Evolutionary conservation across 2,888 invertebrate genomes (phyloP), one percentile per base, ranked within the genome.

Genomic region (Acronicta alni): DNA sequence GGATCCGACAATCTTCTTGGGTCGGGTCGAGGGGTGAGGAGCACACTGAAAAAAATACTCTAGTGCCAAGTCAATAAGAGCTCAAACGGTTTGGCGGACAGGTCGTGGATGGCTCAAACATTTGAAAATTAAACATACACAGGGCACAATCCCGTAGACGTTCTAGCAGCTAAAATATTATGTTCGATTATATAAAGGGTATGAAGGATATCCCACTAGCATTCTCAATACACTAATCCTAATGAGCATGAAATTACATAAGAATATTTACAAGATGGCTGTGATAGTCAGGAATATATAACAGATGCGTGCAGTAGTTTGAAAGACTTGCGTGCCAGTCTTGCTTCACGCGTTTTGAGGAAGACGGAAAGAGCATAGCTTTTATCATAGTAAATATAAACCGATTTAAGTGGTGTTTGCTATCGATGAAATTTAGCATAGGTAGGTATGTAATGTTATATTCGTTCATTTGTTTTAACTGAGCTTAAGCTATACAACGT

Each of bases 21-120:
- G 93, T 95, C 95, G 92, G 95, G 95, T 95, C 95, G 94, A 93
- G 95, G 94, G 95, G 95, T 95, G 92, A 90, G 93, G 93, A 89
- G 86, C 87, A 92, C 94, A 94, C 94, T 94, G 94, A 93, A 94
- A 94, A 92, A 93, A 91, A 93, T 90, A 92, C 91, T 94, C 94
- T 94, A 94, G 91, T 91, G 94, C 94, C 92, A 92, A 86, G 89
- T 92, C 90, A 89, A 91, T 91, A 91, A 88, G 91, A 92, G 90
- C 92, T 81, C 86, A 84, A 88, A 88, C 84, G 84, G 90, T 90
- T 88, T 87, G 92, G 90, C 90, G 84, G 88, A 86, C 85, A 88
- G 85, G 86, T 87, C 72, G 81, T 67, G 67, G 65, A 72, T 71
- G 67, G 69, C 58, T 74, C 68, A 72, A 70, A 75, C 67, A 65